A percentile compares a stretch with the other conserved stretches of the same genome.
These are phyloP conservation scores for Condylostylus longicornis DNA, from an alignment of 1,140 invertebrate genomes.

Conservation along the genomic window DNA sequence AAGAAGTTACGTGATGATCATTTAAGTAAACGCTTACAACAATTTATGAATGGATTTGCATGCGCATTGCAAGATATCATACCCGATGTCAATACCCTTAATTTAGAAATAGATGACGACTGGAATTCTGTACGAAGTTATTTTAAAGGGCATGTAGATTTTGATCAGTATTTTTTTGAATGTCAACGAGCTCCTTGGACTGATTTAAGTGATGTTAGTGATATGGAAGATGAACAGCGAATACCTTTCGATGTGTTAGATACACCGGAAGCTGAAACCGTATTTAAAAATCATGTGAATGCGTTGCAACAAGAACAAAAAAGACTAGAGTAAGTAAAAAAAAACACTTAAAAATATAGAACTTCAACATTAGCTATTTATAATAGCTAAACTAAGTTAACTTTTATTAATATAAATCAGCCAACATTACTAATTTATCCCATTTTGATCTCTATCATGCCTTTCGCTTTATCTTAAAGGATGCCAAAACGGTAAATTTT, in stretches of 20 bases:
- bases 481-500: constrained; percentile 17
- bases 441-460: not conserved
- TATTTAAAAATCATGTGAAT: constrained; percentile 83
- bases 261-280: constrained; percentile 76
- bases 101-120: constrained; percentile 44
- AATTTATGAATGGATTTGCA: constrained; percentile 67
- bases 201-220: constrained; percentile 41
- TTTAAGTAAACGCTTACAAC: constrained; percentile 59
- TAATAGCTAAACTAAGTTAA: not conserved
- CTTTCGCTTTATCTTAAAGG: constrained; percentile 4
- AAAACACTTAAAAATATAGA: not conserved
- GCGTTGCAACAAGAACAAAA: constrained; percentile 79
- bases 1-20: constrained; percentile 77
- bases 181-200: constrained; percentile 66
- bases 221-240: constrained; percentile 51
- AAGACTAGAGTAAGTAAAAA: constrained; percentile 62
- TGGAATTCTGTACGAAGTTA: constrained; percentile 74
- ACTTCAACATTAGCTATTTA: not conserved
- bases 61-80: constrained; percentile 67
- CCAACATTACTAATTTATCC: not conserved
- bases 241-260: constrained; percentile 86
- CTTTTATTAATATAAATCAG: not conserved
- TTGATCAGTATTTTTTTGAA: constrained; percentile 80
- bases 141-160: constrained; percentile 74
- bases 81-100: constrained; percentile 60